phyloP scores from a whole-genome alignment of 2,797 vertebrate species.

The Aulostomus chinensis region DNA sequence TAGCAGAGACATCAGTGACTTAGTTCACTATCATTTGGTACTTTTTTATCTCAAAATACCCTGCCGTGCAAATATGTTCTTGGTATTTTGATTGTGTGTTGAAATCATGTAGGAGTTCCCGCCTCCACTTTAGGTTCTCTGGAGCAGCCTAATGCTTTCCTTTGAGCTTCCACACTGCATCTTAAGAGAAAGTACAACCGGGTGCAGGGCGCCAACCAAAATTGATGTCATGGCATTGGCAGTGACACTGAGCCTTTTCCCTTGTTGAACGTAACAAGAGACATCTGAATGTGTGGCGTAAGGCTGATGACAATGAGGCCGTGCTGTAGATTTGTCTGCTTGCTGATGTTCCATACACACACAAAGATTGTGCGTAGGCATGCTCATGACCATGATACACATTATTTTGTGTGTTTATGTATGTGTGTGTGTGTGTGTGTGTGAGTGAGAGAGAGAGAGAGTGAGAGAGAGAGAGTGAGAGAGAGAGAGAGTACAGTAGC shows the following conservation, averaged over 20 bases:
- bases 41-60: conserved; percentile 20
- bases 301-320: no score
- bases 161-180: conserved; percentile 26
- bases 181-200: conserved; percentile 5
- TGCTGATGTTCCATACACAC: conserved; percentile 45
- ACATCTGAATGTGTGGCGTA: conserved; percentile 1
- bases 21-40: conserved; percentile 21
- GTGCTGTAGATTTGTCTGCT: conserved; percentile 13
- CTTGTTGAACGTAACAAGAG: no score
- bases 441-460: conserved; percentile 1
- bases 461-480: conserved; percentile 1
- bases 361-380: conserved; percentile 53
- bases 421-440: background rate
- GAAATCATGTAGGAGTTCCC: conserved; percentile 43
- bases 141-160: conserved; percentile 3
- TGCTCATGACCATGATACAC: conserved; percentile 40
- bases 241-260: no score
- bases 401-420: background rate
- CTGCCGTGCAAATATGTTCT: conserved; percentile 13
- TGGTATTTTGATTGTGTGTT: conserved; percentile 33
- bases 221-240: background rate
- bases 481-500: conserved; percentile 6
- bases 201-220: no score
- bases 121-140: conserved; percentile 38
- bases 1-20: conserved; percentile 15